A percentile compares a stretch with the other conserved stretches of the same genome.
Conservation (phyloP, 2,888 invertebrate genomes). For the Phaonia tiefii region DNA sequence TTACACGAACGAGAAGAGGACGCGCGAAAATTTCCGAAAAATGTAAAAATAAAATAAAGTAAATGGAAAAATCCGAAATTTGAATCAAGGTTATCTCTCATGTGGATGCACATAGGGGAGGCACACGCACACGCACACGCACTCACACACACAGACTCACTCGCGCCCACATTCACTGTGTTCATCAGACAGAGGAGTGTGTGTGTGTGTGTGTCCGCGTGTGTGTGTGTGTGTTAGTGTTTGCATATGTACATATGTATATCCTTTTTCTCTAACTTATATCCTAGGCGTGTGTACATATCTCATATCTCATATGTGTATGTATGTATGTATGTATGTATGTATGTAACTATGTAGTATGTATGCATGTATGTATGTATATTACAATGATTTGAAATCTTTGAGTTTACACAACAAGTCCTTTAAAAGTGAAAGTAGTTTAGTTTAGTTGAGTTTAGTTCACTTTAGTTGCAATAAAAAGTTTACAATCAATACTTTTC, state of each 20-base stretch:
- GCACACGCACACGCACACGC: not conserved
- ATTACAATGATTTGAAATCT: slow-evolving; percentile 64
- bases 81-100: slow-evolving; percentile 12
- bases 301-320: no score
- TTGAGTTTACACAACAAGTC: slow-evolving; percentile 65
- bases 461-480: slow-evolving; percentile 28
- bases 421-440: slow-evolving; percentile 63
- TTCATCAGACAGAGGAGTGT: not conserved
- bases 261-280: not conserved
- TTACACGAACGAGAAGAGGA: slow-evolving; percentile 49
- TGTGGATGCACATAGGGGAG: slow-evolving; percentile 14
- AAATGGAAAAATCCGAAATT: slow-evolving; percentile 23
- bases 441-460: no score
- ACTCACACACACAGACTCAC: no score
- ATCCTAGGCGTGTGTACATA: no score
- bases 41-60: slow-evolving; percentile 18
- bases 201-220: slow-evolving; percentile 21
- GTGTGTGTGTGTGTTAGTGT: slow-evolving; percentile 11
- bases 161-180: not conserved
- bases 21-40: slow-evolving; percentile 18
- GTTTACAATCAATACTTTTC: slow-evolving; percentile 19
- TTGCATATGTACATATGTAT: slow-evolving; percentile 59
- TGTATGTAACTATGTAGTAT: slow-evolving; percentile 18
- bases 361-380: slow-evolving; percentile 54
- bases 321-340: slow-evolving; percentile 61